Conservation (phyloP, 2,888 invertebrate genomes). For the Nomada fabriciana region DNA sequence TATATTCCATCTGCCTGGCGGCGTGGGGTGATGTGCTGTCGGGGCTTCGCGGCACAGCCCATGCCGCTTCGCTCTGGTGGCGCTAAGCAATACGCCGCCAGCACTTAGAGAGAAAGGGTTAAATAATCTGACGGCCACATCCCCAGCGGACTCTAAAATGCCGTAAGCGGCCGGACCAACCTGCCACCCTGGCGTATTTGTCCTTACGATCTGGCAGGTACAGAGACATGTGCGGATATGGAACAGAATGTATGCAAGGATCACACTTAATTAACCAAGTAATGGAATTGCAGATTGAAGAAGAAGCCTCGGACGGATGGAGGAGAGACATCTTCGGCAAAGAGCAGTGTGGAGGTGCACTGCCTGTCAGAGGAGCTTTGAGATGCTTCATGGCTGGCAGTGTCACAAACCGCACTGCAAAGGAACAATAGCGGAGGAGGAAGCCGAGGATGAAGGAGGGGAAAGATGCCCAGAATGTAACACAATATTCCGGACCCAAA, state of each 20-base stretch:
- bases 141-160: too few relatives aligned
- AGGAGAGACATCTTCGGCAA: background rate
- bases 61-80: too few relatives aligned
- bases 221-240: rapidly evolving
- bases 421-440: background rate
- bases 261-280: too few relatives aligned
- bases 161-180: rapidly evolving
- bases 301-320: background rate
- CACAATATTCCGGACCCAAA: background rate
- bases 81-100: too few relatives aligned
- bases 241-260: rapidly evolving
- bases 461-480: background rate
- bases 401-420: background rate
- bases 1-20: too few relatives aligned
- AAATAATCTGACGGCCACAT: too few relatives aligned
- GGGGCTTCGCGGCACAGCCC: too few relatives aligned
- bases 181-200: too few relatives aligned
- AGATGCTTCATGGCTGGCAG: background rate
- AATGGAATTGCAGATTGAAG: too few relatives aligned
- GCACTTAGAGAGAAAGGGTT: too few relatives aligned
- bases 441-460: background rate
- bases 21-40: too few relatives aligned
- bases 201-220: rapidly evolving
- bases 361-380: background rate
- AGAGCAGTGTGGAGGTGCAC: background rate